Percentiles rank a stretch among this genome's conserved stretches.
Evolutionary conservation across 1,140 invertebrate species (phyloP).

Genomic region (Batillaria attramentaria): DNA sequence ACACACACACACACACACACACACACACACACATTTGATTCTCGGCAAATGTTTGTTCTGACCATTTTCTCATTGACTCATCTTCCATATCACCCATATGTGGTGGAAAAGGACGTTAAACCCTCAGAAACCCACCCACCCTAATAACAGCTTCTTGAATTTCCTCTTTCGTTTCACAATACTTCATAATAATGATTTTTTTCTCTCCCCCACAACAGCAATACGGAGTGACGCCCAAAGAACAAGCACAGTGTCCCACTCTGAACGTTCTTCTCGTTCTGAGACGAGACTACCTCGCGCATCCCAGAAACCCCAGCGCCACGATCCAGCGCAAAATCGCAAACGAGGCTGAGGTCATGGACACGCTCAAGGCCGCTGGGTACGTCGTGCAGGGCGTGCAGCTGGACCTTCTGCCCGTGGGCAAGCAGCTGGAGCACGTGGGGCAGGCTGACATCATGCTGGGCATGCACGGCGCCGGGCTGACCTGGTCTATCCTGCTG

Average conservation of each 20-base stretch:
- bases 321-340: conserved; percentile 47
- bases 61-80: not conserved
- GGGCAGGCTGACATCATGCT: conserved; percentile 91
- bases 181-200: no score
- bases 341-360: conserved; percentile 55
- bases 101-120: no score
- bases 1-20: not conserved
- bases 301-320: conserved; percentile 61
- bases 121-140: no score
- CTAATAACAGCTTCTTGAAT: no score
- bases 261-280: conserved; percentile 60
- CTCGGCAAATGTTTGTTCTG: not conserved
- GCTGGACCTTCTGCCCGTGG: conserved; percentile 47
- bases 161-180: no score
- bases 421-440: conserved; percentile 52
- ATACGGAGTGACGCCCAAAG: not conserved
- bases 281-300: conserved; percentile 61
- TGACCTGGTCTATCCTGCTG: conserved; percentile 93
- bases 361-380: conserved; percentile 22
- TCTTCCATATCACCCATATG: not conserved
- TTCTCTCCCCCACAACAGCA: no score
- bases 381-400: conserved; percentile 19
- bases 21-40: no score
- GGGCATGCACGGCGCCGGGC: conserved; percentile 96
- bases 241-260: conserved; percentile 46